Conservation (phyloP, 2,888 invertebrate genomes). For the Thymelicus sylvestris region DNA sequence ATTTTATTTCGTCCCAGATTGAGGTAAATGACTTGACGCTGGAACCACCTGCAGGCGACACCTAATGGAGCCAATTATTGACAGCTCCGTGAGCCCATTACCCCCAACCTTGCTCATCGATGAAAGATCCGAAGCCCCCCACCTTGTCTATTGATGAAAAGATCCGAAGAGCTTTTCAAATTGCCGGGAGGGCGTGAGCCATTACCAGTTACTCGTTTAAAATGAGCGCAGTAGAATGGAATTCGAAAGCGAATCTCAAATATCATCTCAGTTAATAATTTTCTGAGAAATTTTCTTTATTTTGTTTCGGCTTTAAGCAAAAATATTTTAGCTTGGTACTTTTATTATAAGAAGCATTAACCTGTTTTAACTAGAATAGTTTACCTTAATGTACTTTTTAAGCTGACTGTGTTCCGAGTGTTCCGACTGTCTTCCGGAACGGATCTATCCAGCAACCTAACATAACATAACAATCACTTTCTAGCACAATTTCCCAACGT, state of each 20-base stretch:
- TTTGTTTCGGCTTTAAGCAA: not conserved
- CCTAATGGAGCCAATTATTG: constrained; percentile 78
- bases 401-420: too few relatives aligned
- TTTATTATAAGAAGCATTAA: too few relatives aligned
- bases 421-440: too few relatives aligned
- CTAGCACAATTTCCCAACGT: too few relatives aligned
- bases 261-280: constrained; percentile 16
- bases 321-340: not conserved
- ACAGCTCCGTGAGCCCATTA: constrained; percentile 68
- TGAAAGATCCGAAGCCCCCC: constrained; percentile 53
- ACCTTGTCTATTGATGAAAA: constrained; percentile 55
- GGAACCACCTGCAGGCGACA: constrained; percentile 66
- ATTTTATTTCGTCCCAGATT: constrained; percentile 22
- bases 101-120: constrained; percentile 53
- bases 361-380: too few relatives aligned
- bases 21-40: constrained; percentile 17
- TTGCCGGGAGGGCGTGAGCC: constrained; percentile 41
- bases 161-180: constrained; percentile 48
- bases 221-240: constrained; percentile 31
- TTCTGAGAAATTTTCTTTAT: not conserved
- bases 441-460: too few relatives aligned
- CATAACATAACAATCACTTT: too few relatives aligned
- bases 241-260: constrained; percentile 25
- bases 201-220: constrained; percentile 38
- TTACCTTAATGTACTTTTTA: too few relatives aligned